These are phyloP conservation scores for Agrypnia vestita DNA, from an alignment of 1,140 invertebrate species.

Conservation along the genomic window DNA sequence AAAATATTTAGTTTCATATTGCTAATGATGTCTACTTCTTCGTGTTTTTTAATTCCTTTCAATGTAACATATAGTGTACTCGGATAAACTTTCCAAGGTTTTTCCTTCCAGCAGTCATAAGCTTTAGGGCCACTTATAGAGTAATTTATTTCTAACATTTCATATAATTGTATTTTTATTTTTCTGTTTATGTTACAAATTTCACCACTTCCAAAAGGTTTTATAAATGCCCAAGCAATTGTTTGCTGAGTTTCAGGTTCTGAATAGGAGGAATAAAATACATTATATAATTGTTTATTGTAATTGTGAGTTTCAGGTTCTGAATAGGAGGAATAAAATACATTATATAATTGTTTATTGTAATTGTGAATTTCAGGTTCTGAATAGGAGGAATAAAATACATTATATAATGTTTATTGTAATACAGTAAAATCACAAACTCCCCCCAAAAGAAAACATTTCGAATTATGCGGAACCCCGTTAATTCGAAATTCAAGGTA, in stretches of 20 bases:
- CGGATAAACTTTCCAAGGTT: constrained; percentile 63
- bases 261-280: constrained; percentile 43
- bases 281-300: neutral
- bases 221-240: constrained; percentile 65
- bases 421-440: too few species aligned
- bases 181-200: constrained; percentile 62
- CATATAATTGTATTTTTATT: constrained; percentile 63
- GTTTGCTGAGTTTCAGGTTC: constrained; percentile 59
- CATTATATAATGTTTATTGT: neutral
- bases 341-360: neutral
- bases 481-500: too few species aligned
- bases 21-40: constrained; percentile 44
- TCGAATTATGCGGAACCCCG: too few species aligned
- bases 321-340: constrained; percentile 43
- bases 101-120: constrained; percentile 63
- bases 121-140: constrained; percentile 46
- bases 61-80: constrained; percentile 62
- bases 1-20: constrained; percentile 59
- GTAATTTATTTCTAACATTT: constrained; percentile 53
- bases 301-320: constrained; percentile 56
- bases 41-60: constrained; percentile 54
- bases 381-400: constrained; percentile 43
- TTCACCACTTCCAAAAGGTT: constrained; percentile 58
- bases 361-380: constrained; percentile 55
- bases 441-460: too few species aligned